These are phyloP conservation scores for Xenops minutus DNA, from an alignment of 2,797 vertebrate genomes.

Conservation along the genomic window DNA sequence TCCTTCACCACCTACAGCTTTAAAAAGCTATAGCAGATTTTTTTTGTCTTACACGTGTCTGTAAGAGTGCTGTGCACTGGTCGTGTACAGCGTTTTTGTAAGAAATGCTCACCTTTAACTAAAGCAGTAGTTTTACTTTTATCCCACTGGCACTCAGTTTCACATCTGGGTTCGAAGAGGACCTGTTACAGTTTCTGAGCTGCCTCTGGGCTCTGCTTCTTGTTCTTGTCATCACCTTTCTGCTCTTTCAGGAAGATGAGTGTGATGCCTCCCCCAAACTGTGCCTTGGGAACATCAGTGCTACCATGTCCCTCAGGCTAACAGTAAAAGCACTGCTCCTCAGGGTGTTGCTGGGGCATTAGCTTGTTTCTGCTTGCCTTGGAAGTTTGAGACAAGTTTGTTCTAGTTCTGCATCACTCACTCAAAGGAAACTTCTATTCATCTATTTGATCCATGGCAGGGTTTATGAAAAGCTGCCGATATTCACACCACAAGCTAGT, in stretches of 20 bases:
- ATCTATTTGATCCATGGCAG: not conserved
- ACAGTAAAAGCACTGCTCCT: not conserved
- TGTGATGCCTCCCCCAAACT: rapidly evolving
- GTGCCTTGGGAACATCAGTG: not conserved
- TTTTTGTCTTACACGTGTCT: rapidly evolving
- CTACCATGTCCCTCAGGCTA: not conserved
- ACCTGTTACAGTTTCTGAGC: rapidly evolving
- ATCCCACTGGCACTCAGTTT: not conserved
- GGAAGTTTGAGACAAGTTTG: rapidly evolving
- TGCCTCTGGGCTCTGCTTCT: not conserved
- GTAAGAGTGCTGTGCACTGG: not conserved
- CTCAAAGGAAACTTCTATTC: not conserved
- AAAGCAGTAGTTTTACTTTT: not conserved
- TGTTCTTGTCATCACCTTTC: not conserved
- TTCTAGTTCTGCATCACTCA: not conserved
- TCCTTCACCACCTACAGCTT: not conserved
- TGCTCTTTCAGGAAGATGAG: not conserved
- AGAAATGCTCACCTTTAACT: not conserved
- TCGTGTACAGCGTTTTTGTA: not conserved
- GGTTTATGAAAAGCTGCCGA: not conserved
- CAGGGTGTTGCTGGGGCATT: not conserved
- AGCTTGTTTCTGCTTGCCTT: not conserved
- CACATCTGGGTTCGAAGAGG: rapidly evolving
- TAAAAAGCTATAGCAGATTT: not conserved
- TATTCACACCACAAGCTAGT: not conserved